Conservation (phyloP, 2,113 vertebrate genomes). For the Neoarius graeffei region DNA sequence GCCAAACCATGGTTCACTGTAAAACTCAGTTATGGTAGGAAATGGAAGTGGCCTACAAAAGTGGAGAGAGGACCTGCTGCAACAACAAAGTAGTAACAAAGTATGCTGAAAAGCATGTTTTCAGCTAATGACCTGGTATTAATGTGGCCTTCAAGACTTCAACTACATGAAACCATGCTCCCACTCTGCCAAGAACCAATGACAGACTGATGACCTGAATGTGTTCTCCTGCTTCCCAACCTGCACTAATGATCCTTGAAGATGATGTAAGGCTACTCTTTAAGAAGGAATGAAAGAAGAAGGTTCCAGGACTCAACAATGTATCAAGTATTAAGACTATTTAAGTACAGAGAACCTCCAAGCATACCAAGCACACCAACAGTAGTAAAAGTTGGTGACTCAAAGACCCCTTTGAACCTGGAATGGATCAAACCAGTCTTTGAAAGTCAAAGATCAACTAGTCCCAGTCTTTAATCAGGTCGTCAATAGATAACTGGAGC, state of each 20-base stretch:
- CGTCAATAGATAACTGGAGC: not conserved
- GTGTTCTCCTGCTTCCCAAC: not conserved
- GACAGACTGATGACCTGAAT: not conserved
- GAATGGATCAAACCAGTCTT: constrained; percentile 89
- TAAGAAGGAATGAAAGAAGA: no score
- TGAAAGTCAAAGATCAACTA: not conserved
- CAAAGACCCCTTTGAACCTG: constrained; percentile 89
- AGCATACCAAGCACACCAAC: constrained; percentile 87
- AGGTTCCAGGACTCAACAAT: not conserved
- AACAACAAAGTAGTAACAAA: not conserved
- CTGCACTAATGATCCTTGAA: not conserved
- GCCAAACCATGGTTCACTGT: not conserved
- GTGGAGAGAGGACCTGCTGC: not conserved
- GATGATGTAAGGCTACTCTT: not conserved
- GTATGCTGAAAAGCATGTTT: not conserved
- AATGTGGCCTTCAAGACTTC: not conserved
- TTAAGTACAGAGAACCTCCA: constrained; percentile 94
- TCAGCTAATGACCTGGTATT: not conserved
- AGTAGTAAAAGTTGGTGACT: constrained; percentile 91
- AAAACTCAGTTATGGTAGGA: not conserved
- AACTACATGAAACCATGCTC: not conserved
- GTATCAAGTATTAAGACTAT: constrained; percentile 80
- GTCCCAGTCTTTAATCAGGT: not conserved
- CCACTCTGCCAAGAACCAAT: not conserved
- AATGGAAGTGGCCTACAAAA: not conserved